Percentiles rank a stretch among this genome's conserved stretches.
These are phyloP conservation scores for Cyanistes caeruleus DNA, from an alignment of 2,113 vertebrate genomes.

Conservation along the genomic window DNA sequence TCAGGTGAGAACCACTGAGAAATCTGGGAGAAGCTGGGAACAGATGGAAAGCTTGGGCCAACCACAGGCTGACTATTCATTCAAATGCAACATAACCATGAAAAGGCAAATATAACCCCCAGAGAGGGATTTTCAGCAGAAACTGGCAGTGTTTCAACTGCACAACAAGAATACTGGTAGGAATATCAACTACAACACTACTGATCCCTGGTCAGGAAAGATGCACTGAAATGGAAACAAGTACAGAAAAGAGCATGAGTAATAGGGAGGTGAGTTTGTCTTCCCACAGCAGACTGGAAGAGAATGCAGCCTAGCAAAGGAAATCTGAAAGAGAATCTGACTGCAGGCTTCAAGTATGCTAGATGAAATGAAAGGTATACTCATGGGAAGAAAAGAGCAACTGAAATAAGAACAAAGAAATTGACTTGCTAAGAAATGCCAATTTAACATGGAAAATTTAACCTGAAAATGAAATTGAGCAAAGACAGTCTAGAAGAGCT, in stretches of 20 bases:
- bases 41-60: not conserved
- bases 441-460: conserved; percentile 44
- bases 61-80: accelerated
- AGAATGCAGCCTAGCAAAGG: not conserved
- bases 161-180: not conserved
- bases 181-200: not conserved
- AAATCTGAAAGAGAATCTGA: conserved; percentile 7
- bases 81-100: not conserved
- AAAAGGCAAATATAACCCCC: not conserved
- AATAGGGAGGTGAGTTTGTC: not conserved
- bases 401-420: conserved; percentile 37
- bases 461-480: conserved; percentile 28
- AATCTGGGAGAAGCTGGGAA: not conserved
- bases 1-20: not conserved
- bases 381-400: not conserved
- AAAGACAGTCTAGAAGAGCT: not conserved
- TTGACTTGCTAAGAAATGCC: conserved; percentile 18
- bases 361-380: conserved; percentile 5
- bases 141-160: not conserved
- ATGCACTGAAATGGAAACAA: conserved; percentile 25
- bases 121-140: not conserved
- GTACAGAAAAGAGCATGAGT: not conserved
- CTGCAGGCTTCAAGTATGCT: not conserved
- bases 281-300: not conserved
- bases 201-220: not conserved